phyloP scores from a whole-genome alignment of 2,113 vertebrate species.

The Lampris incognitus region DNA sequence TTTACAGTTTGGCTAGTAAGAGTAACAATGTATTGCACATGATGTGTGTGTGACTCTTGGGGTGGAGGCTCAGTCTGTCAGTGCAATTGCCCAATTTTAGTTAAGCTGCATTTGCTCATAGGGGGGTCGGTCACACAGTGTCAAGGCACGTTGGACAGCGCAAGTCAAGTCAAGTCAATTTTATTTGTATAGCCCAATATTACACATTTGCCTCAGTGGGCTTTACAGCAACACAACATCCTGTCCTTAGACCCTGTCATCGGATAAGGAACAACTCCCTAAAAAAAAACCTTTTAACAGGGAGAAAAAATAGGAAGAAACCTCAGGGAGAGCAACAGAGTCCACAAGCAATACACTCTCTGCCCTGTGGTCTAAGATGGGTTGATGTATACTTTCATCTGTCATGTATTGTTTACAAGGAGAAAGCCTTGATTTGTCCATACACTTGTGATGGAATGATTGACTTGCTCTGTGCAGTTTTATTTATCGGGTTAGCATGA shows the following conservation, averaged over 20 bases:
- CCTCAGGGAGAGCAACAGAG: too few relatives aligned
- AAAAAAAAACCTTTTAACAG: too few relatives aligned
- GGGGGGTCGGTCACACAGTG: constrained; percentile 23
- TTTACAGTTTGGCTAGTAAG: not conserved
- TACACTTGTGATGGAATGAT: not conserved
- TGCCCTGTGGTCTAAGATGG: constrained; percentile 20
- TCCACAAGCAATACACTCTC: not conserved
- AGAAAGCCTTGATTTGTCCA: not conserved
- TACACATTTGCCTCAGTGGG: too few relatives aligned
- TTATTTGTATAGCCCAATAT: too few relatives aligned
- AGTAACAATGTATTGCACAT: not conserved
- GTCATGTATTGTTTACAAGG: not conserved
- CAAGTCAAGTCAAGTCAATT: not conserved
- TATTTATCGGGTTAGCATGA: not conserved
- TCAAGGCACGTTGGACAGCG: constrained; percentile 8
- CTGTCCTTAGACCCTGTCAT: too few relatives aligned
- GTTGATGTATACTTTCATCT: not conserved
- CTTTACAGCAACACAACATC: too few relatives aligned
- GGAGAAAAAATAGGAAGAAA: too few relatives aligned
- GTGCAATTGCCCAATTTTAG: constrained; percentile 40
- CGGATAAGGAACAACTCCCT: too few relatives aligned
- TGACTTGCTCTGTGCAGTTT: not conserved
- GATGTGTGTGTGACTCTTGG: not conserved
- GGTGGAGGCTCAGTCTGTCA: constrained; percentile 16
- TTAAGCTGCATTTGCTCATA: constrained; percentile 35